Evolutionary conservation across 2,888 invertebrate species (phyloP).

Genomic region (Ochlodes sylvanus): DNA sequence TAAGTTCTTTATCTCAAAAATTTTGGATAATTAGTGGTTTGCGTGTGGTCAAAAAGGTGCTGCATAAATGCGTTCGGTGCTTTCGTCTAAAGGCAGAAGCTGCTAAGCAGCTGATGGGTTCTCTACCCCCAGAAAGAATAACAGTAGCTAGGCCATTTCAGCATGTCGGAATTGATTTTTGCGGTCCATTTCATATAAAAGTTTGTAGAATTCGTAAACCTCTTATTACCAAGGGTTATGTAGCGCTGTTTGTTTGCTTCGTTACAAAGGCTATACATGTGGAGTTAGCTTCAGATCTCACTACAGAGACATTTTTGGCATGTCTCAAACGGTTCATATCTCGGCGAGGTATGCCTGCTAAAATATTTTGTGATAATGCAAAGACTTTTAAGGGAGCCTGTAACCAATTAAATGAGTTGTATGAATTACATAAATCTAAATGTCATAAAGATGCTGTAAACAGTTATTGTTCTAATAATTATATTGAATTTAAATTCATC

Average conservation of each 20-base stretch:
- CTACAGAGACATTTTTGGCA: not conserved
- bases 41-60: not conserved
- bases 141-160: not conserved
- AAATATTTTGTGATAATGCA: slow-evolving; percentile 13
- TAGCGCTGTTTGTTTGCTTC: not conserved
- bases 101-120: not conserved
- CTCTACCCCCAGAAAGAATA: not conserved
- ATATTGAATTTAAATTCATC: slow-evolving; percentile 11
- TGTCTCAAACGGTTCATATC: slow-evolving; percentile 6
- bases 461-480: not conserved
- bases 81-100: not conserved
- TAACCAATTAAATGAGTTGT: not conserved
- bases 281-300: slow-evolving; percentile 4
- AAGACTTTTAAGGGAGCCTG: not conserved
- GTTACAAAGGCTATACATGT: slow-evolving; percentile 1
- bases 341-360: slow-evolving; percentile 4
- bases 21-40: not conserved
- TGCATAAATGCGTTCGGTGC: not conserved
- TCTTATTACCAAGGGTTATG: not conserved
- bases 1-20: not conserved
- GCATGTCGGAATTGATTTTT: not conserved
- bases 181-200: slow-evolving; percentile 1
- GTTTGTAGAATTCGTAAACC: not conserved
- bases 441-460: not conserved
- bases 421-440: not conserved